Base-by-base conservation (phyloP, 2,113 vertebrate genomes). In the Hemiprocne comata region DNA sequence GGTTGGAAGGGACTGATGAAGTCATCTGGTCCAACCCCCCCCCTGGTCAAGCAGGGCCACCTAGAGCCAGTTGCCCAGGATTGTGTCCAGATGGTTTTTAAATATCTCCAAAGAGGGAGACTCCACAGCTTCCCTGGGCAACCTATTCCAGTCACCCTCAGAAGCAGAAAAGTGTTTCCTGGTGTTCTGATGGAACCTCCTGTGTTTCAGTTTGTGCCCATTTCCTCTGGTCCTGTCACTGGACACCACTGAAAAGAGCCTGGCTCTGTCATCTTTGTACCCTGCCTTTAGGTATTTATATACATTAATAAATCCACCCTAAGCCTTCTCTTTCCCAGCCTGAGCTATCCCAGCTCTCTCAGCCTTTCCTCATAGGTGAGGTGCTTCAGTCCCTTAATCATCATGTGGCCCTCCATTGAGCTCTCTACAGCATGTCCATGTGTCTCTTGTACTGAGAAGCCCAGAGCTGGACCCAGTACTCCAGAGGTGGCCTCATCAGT, bases 61-160 rank as follows among this genome's bases (percentile, higher is more conserved):
- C 38, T 54, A 42, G 8, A 89, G 9, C 50, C 10, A 3, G 5
- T 20, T 74, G 14, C 19, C 15, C 36, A 85, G 19, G 10, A 34
- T 16, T 7, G 0, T 6, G 11, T 48, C 26, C 40, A 4, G 40
- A 40, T 7, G 3, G 4, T 6, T 54, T 77, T 54, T 40, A 42
- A 74, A 1, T n/a, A 19, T 75, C 14, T 74, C 20, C n/a, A 31
- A 11, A 28, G 9, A 66, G 3, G 17, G 50, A 69, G 23, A 60
- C 13, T 51, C 19, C 38, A 18, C n/a, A 62, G 11, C 16, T 6
- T 73, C 18, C 31, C 36, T 60, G 34, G 44, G 6, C 31, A 64
- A 0, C 24, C 38, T 53, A 2, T 71, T 23, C 10, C 40, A 28
- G 7, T 57, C 57, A 79, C 31, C 26, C 9, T 67, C 36, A 33